A percentile compares a stretch with the other conserved stretches of the same genome.
Conservation (phyloP, 2,797 vertebrate genomes). For the Chlorospingus flavigularis region DNA sequence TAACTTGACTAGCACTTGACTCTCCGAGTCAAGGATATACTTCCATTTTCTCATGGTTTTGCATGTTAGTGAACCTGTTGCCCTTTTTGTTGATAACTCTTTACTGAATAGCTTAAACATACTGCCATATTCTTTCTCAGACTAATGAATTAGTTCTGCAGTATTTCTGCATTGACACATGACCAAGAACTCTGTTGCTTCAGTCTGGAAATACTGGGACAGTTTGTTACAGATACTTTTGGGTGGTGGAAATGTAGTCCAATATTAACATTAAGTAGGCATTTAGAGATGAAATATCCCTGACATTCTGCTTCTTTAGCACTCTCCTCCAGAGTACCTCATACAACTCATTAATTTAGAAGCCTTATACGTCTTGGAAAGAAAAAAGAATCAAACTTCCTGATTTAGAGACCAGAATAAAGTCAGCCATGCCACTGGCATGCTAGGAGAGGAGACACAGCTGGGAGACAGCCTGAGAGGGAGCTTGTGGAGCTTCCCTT, state of each 20-base stretch:
- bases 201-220: not conserved
- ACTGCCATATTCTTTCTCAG: not conserved
- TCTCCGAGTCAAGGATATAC: not conserved
- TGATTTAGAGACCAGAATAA: not conserved
- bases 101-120: not conserved
- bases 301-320: not conserved
- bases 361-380: not conserved
- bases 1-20: not conserved
- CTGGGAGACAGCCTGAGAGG: not conserved
- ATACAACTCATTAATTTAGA: not conserved
- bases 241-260: not conserved
- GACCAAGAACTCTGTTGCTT: not conserved
- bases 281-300: not conserved
- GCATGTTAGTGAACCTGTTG: not conserved
- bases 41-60: not conserved
- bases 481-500: not conserved
- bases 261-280: not conserved
- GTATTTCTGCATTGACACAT: not conserved
- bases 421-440: fast-evolving
- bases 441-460: too few relatives aligned
- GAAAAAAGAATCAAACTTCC: not conserved
- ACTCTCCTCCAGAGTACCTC: not conserved
- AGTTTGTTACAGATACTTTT: not conserved
- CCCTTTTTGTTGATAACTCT: not conserved
- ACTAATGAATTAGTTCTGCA: not conserved